Evolutionary conservation across 2,113 vertebrate genomes (phyloP).

Genomic region (Pachycephala philippinensis): DNA sequence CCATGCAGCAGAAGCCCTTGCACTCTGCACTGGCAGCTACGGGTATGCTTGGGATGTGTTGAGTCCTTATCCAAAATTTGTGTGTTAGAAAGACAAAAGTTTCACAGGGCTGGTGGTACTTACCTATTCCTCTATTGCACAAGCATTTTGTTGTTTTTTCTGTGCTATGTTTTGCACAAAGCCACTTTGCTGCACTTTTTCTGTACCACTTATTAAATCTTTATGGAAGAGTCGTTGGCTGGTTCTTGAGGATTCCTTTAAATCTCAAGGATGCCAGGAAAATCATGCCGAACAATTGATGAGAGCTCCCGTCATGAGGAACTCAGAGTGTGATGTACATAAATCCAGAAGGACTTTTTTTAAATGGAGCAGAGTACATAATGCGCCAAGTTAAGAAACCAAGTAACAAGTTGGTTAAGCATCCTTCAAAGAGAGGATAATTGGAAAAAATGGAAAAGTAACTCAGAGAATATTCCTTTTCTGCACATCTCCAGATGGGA

Average conservation of each 20-base stretch:
- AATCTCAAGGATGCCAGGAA: neutral
- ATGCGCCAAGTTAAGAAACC: slow-evolving; percentile 16
- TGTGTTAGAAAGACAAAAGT: neutral
- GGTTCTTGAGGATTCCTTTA: neutral
- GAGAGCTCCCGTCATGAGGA: neutral
- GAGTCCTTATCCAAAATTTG: neutral
- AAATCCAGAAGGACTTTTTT: neutral
- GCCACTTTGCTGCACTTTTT: neutral
- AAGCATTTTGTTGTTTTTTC: neutral
- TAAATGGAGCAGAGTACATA: neutral
- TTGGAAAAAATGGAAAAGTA: slow-evolving; percentile 1
- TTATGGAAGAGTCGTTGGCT: neutral
- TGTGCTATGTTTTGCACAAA: neutral
- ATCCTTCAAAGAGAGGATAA: neutral
- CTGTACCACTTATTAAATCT: neutral
- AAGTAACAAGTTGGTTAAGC: neutral
- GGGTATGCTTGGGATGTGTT: neutral
- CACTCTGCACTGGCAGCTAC: neutral
- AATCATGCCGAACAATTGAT: neutral
- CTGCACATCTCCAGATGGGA: slow-evolving; percentile 19
- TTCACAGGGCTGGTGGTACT: neutral
- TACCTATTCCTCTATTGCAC: neutral
- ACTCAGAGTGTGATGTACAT: neutral
- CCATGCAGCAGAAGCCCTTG: neutral
- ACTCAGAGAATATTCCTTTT: slow-evolving; percentile 14